Base-by-base conservation (phyloP, 2,113 vertebrate species). In the Phocoena phocoena region DNA sequence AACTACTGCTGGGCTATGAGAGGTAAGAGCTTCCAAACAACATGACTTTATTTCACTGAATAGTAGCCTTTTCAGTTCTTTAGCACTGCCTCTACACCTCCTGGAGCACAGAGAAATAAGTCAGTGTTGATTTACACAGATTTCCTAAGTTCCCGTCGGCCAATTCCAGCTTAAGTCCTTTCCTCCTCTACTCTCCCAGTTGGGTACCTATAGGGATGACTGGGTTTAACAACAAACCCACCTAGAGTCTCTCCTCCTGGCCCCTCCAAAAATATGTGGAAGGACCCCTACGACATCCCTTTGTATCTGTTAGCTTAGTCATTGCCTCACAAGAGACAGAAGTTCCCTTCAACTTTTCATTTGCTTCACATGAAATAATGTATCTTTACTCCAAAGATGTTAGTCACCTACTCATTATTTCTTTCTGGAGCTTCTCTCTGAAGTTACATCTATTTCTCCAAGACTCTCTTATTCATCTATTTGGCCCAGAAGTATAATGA, bases 1-100 rank as follows among this genome's bases (percentile, higher is more conserved):
- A 94, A 86, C 62, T 93, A 79, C 28, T 77, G 62, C 67, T 96
- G 90, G 67, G 33, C 74, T 90, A 44, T 53, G 41, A 95, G 84
- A 94, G 67, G 83, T 65, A 83, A 95, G 67, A 68, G 77, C 38
- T 94, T 96, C 82, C 68, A 94, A 88, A 94, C 25, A 90, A 68
- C 67, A 93, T 0, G 2, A 41, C 74, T 93, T 88, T 50, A 92
- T 70, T 95, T 80, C 77, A 20, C 33, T 63, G 28, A 31, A 93
- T 62, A 28, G 26, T 67, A 90, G 55, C 58, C 15, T 62, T 94
- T 90, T 90, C 88, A 82, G 28, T 85, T 74, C 76, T 67, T 96
- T 63, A 88, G 47, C 55, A 82, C 21, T 95, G 86, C 58, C 41
- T 95, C 44, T 70, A 73, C 8, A 3, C 28, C 41, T 38, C 71